Conservation (phyloP, 2,797 vertebrate genomes). For the Hippopotamyrus pictus region DNA sequence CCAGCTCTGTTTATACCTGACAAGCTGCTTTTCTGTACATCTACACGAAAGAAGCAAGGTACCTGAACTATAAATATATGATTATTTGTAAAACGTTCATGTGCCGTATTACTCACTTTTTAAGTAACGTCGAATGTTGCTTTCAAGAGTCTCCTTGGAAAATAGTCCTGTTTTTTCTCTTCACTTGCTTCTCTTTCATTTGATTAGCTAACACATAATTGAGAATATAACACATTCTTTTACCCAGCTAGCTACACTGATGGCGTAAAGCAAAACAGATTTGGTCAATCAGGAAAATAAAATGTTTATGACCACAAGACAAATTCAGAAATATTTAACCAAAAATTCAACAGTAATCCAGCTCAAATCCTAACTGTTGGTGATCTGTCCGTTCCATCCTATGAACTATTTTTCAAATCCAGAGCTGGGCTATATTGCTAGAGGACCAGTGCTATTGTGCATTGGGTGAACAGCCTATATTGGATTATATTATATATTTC, state of each 20-base stretch:
- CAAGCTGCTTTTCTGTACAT: not conserved
- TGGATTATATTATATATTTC: not conserved
- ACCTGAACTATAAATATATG: not conserved
- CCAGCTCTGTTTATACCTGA: not conserved
- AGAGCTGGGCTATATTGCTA: not conserved
- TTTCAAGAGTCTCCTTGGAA: not conserved
- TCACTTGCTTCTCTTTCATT: not conserved
- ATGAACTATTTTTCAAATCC: not conserved
- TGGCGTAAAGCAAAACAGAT: not conserved
- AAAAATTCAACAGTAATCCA: not conserved
- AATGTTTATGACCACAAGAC: not conserved
- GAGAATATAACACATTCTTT: not conserved
- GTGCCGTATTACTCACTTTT: not conserved
- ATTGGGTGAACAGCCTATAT: not conserved
- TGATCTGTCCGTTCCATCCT: not conserved
- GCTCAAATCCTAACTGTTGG: not conserved
- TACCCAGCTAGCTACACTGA: not conserved
- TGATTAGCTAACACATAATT: not conserved
- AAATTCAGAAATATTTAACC: not conserved
- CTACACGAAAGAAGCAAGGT: not conserved
- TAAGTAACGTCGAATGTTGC: not conserved
- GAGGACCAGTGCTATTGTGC: not conserved
- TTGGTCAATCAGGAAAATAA: not conserved
- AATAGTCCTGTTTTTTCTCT: not conserved
- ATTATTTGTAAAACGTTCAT: not conserved